phyloP scores from a whole-genome alignment of 1,140 invertebrate species.

The Heliconius hewitsoni region DNA sequence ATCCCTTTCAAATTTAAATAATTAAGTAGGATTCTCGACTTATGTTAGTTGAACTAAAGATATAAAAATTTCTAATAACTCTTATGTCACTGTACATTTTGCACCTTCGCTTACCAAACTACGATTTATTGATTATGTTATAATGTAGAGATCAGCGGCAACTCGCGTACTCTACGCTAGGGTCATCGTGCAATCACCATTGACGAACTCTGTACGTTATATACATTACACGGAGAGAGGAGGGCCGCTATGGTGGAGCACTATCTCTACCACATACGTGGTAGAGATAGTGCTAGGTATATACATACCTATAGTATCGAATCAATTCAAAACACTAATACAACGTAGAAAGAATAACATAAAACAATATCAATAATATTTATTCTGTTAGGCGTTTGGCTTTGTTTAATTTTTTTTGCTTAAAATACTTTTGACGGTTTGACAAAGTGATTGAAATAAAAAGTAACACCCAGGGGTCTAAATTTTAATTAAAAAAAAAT shows the following conservation, averaged over 20 bases:
- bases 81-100: constrained; percentile 4
- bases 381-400: too few relatives aligned
- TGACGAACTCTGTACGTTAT: constrained; percentile 20
- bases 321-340: too few relatives aligned
- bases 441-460: too few relatives aligned
- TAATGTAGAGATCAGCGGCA: not conserved
- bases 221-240: not conserved
- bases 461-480: too few relatives aligned
- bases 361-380: too few relatives aligned
- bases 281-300: too few relatives aligned
- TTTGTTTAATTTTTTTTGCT: too few relatives aligned
- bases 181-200: constrained; percentile 24
- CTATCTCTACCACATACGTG: not conserved
- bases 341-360: too few relatives aligned
- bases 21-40: not conserved
- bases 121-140: constrained; percentile 25
- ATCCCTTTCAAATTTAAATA: not conserved
- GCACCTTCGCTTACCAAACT: constrained; percentile 27
- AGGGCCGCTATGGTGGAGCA: not conserved
- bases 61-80: not conserved
- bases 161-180: constrained; percentile 4
- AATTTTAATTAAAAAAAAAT: too few relatives aligned
- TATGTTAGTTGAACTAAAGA: not conserved
- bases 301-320: too few relatives aligned
- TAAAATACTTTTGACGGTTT: too few relatives aligned